Base-by-base conservation (phyloP, 2,113 vertebrate genomes). In the Urocynchramus pylzowi region DNA sequence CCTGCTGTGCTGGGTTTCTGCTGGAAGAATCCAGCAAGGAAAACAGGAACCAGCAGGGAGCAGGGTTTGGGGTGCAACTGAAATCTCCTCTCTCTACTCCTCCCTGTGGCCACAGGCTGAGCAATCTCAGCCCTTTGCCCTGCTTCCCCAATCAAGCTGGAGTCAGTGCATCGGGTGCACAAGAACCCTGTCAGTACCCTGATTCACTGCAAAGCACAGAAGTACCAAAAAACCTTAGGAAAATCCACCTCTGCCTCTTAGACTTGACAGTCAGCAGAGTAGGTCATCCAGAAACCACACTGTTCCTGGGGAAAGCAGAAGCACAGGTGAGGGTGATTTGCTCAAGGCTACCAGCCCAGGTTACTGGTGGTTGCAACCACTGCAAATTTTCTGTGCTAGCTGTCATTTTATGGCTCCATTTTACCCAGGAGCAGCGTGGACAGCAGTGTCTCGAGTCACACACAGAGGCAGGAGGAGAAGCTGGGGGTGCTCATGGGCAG, bases 121-220 rank as follows among this genome's bases (percentile, higher is more conserved):
- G 33, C 2, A 1, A 9, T 7, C 45, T 65, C 76, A 27, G 17
- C 33, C 31, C 71, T 30, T 16, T 44, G 16, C 14, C 27, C 39
- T 8, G 4, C 42, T 11, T 18, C 17, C 33, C 61, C 5, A 16
- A 24, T 2, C 35, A 16, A 7, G 19, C 24, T 1, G 4, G 13
- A 35, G 13, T 31, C 56, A 33, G 13, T 0, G 2, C 20, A 44
- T 8, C 5, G 4, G 30, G 14, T 11, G 24, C 45, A 19, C 0
- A 1, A 56, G 52, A 67, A 8, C 0, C 0, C 22, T 19, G 18
- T 5, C 2, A 0, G 13, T 15, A 6, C 27, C 8, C 27, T 17
- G 8, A 9, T 30, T 44, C 7, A 5, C 0, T 16, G 35, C 73
- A 86, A 57, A 77, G 59, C 11, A 37, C 13, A 18, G 21, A 77